These are phyloP conservation scores for Dipodomys merriami DNA, from an alignment of 2,113 vertebrate species.

Conservation along the genomic window DNA sequence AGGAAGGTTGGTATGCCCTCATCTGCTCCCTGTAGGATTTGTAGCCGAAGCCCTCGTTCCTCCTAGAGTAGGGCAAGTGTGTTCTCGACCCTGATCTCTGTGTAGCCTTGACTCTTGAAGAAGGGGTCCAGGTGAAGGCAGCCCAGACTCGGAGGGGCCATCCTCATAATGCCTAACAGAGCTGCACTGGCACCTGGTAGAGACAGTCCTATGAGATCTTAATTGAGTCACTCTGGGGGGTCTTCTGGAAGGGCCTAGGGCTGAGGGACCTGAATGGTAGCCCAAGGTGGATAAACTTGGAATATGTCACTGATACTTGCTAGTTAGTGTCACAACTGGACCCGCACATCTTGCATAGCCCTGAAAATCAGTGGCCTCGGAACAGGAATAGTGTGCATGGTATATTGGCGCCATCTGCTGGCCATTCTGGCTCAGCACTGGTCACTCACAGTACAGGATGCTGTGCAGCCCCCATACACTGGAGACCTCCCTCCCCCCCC, in stretches of 20 bases:
- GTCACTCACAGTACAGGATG: rapidly evolving
- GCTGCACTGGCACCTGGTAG: not conserved
- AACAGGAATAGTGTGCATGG: not conserved
- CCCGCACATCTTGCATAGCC: not conserved
- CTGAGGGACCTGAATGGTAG: not conserved
- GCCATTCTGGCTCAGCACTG: rapidly evolving
- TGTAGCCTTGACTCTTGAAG: not conserved
- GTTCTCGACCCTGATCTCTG: not conserved
- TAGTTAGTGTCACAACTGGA: not conserved
- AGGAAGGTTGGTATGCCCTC: not conserved
- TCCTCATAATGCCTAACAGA: not conserved
- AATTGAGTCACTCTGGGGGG: not conserved
- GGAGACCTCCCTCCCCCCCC: too few relatives aligned
- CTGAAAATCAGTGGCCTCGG: rapidly evolving
- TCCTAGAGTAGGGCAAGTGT: too few relatives aligned
- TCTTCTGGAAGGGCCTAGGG: not conserved
- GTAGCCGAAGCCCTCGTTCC: not conserved
- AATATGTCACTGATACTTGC: not conserved
- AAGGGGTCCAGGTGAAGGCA: not conserved
- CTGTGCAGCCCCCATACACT: rapidly evolving
- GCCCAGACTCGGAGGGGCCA: not conserved
- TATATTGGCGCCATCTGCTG: slow-evolving; percentile 67
- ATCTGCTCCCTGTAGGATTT: not conserved
- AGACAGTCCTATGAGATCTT: not conserved
- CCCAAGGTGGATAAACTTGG: not conserved